Base-by-base conservation (phyloP, 2,888 invertebrate genomes). In the Sthenelais limicola region DNA sequence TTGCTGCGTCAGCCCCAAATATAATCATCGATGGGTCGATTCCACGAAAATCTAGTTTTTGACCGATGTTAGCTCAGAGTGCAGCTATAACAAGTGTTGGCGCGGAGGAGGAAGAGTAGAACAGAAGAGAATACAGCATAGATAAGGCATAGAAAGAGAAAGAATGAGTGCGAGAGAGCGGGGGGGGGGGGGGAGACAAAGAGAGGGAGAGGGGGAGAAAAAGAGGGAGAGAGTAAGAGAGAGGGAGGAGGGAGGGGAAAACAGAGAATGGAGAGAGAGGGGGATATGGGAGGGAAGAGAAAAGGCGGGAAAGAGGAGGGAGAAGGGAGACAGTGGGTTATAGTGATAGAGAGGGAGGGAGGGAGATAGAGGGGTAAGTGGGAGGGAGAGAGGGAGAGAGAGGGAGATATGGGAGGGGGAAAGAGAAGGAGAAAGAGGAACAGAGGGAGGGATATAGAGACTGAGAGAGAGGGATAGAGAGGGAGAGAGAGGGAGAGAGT, bases 401-500 rank as follows among this genome's bases (percentile, higher is more conserved):
- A 18, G 18, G 43, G 18, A 18, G 43, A 18, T 15, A 18, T 15
- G 54, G n/a, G 54, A n/a, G 54, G 21, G 54, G 21, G 54, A n/a
- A 21, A 52, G 54, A 52, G 54, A n/a, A 21, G 21, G 54, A 52
- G 54, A n/a, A 21, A 52, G 54, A 52, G 54, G 28, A 21, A 52
- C 15, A n/a, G 54, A n/a, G 54, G 21, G 54, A n/a, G 54, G 28
- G 54, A 52, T 12, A 52, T 12, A n/a, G 54, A 52, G 54, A 52
- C 15, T 9, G 54, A 52, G 54, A 52, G 54, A n/a, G 54, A 52
- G 54, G 21, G 54, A n/a, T 12, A 52, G 54, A 52, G 54, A 52
- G 54, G 54, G 54, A 52, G 54, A 52, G 54, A n/a, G 54, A 52
- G 54, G 21, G 54, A n/a, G 54, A 52, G 54, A 52, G 54, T 9